Percentiles rank a stretch among this genome's conserved stretches.
These are phyloP conservation scores for Archips xylosteana DNA, from an alignment of 2,888 invertebrate species.

Conservation along the genomic window DNA sequence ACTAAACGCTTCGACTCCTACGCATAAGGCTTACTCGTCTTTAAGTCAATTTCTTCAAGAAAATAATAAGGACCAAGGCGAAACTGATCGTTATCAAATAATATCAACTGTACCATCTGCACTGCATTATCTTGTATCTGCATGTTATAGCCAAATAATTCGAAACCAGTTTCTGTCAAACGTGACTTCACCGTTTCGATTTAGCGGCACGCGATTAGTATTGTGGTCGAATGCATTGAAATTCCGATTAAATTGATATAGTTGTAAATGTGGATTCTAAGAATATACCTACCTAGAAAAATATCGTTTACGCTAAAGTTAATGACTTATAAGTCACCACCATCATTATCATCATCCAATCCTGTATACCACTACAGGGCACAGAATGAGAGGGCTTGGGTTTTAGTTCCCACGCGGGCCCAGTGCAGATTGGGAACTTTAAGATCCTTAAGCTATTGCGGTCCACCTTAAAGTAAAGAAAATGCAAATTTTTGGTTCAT, in stretches of 20 bases:
- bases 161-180: slow-evolving; percentile 6
- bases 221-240: slow-evolving; percentile 18
- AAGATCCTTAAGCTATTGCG: too few species aligned
- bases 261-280: not conserved
- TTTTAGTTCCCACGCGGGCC: too few species aligned
- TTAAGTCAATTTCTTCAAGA: not conserved
- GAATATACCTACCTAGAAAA: not conserved
- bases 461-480: too few species aligned
- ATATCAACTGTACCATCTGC: not conserved
- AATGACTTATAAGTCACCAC: too few species aligned
- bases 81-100: not conserved
- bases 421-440: too few species aligned
- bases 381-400: too few species aligned
- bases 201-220: slow-evolving; percentile 25
- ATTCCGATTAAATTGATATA: slow-evolving; percentile 11
- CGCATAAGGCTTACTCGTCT: not conserved
- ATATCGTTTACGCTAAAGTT: not conserved
- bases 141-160: not conserved
- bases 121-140: not conserved
- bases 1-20: too few species aligned
- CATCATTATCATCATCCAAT: too few species aligned
- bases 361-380: too few species aligned
- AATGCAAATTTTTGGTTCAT: too few species aligned
- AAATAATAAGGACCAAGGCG: not conserved
- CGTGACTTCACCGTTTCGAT: slow-evolving; percentile 26